These are phyloP conservation scores for Leptobrachium leishanense DNA, from an alignment of 2,113 vertebrate species.

Conservation along the genomic window DNA sequence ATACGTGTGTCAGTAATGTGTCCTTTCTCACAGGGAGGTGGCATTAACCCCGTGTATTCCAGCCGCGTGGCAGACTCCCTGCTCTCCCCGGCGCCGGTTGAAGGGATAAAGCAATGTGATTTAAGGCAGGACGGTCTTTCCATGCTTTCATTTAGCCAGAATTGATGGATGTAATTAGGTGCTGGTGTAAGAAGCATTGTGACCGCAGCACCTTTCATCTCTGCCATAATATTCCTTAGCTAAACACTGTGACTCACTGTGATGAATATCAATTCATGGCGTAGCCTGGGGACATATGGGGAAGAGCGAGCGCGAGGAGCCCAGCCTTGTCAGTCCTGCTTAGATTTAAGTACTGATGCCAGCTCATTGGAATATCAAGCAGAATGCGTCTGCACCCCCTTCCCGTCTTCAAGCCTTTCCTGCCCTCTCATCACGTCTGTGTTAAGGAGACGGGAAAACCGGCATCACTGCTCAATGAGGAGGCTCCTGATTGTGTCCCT, in stretches of 20 bases:
- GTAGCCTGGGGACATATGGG: conserved; percentile 45
- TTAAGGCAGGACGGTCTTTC: neutral
- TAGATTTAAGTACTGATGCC: conserved; percentile 48
- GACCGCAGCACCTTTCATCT: conserved; percentile 48
- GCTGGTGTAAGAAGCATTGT: conserved; percentile 46
- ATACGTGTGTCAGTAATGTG: too few relatives aligned
- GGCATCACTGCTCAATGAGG: neutral
- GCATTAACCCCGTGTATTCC: conserved; percentile 2
- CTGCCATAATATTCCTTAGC: conserved; percentile 44
- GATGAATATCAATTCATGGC: conserved; percentile 43
- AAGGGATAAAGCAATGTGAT: conserved; percentile 27
- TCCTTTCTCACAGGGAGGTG: too few relatives aligned
- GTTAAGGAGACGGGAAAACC: neutral
- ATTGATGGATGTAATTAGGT: conserved; percentile 50
- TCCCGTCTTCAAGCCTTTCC: neutral
- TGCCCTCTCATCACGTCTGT: neutral
- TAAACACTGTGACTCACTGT: conserved; percentile 48
- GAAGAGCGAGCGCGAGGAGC: conserved; percentile 25
- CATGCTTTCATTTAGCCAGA: conserved; percentile 33
- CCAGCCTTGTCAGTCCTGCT: conserved; percentile 45
- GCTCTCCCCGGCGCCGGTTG: neutral
- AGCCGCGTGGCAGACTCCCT: neutral
- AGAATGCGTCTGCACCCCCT: conserved; percentile 14
- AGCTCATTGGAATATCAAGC: conserved; percentile 47
- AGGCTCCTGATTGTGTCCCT: neutral